Conservation (phyloP, 2,888 invertebrate species). For the Mesoligia furuncula region DNA sequence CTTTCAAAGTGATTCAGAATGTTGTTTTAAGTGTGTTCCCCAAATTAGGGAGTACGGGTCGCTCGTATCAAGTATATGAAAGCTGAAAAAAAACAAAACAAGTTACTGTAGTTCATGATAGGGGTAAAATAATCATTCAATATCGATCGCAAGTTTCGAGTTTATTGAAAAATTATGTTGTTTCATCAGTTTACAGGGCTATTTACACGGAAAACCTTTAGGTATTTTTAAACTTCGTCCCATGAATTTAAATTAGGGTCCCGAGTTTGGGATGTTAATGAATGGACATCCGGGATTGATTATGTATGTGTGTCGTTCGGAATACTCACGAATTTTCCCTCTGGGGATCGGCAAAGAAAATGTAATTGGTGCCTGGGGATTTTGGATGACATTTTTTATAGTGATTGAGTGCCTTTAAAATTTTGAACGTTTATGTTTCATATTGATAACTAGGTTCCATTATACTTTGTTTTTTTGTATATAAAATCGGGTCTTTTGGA, state of each 20-base stretch:
- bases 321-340: slow-evolving; percentile 7
- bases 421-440: background rate
- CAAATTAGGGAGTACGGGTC: too few species aligned
- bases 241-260: slow-evolving; percentile 60
- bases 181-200: slow-evolving; percentile 44
- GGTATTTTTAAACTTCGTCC: slow-evolving; percentile 57
- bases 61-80: too few species aligned
- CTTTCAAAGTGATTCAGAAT: too few species aligned
- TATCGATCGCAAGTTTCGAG: slow-evolving; percentile 31
- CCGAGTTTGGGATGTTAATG: slow-evolving; percentile 40
- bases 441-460: background rate
- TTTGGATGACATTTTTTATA: background rate
- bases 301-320: slow-evolving; percentile 29
- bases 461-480: too few species aligned
- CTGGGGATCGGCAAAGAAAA: background rate
- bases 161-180: slow-evolving; percentile 56
- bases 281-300: slow-evolving; percentile 44
- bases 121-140: slow-evolving; percentile 19
- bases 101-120: background rate
- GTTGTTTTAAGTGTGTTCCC: too few species aligned
- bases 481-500: background rate
- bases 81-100: too few species aligned
- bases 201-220: slow-evolving; percentile 51
- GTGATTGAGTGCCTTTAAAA: background rate
- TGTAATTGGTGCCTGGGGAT: background rate